Percentiles rank a stretch among this genome's conserved stretches.
Evolutionary conservation across 2,888 invertebrate genomes (phyloP).

Genomic region (Trilocha varians): DNA sequence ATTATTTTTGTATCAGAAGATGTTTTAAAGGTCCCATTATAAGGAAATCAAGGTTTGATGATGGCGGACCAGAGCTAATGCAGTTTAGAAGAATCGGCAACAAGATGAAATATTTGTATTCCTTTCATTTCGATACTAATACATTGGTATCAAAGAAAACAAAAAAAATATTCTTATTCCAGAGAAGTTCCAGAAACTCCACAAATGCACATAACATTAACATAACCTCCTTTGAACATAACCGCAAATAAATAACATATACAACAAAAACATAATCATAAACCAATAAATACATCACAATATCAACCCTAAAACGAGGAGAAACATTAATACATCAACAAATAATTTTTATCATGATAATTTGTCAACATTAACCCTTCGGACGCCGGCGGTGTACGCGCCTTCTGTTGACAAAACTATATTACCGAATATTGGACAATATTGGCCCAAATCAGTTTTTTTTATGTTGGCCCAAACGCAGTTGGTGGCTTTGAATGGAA

Average conservation of each 20-base stretch:
- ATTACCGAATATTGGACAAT: constrained; percentile 71
- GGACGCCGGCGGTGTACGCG: constrained; percentile 40
- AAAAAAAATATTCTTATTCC: no score
- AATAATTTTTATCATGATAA: constrained; percentile 46
- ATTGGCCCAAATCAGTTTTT: constrained; percentile 56
- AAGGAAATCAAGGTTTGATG: no score
- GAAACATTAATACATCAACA: constrained; percentile 36
- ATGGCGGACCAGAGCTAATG: no score
- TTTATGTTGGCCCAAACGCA: constrained; percentile 50
- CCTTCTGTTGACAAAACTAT: constrained; percentile 70
- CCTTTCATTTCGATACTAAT: no score
- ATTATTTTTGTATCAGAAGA: no score
- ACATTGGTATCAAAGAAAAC: no score
- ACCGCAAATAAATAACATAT: not conserved
- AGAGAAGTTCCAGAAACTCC: no score
- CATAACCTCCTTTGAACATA: no score
- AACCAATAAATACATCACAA: constrained; percentile 1
- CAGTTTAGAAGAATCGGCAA: no score
- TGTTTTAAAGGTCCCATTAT: no score
- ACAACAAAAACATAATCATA: not conserved
- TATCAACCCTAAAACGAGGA: not conserved
- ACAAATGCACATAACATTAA: no score
- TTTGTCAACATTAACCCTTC: constrained; percentile 65
- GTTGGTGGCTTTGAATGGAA: constrained; percentile 36
- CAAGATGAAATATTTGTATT: no score